Percentiles rank a stretch among this genome's conserved stretches.
Conservation (phyloP, 2,888 invertebrate species). For the Cephonodes hylas region DNA sequence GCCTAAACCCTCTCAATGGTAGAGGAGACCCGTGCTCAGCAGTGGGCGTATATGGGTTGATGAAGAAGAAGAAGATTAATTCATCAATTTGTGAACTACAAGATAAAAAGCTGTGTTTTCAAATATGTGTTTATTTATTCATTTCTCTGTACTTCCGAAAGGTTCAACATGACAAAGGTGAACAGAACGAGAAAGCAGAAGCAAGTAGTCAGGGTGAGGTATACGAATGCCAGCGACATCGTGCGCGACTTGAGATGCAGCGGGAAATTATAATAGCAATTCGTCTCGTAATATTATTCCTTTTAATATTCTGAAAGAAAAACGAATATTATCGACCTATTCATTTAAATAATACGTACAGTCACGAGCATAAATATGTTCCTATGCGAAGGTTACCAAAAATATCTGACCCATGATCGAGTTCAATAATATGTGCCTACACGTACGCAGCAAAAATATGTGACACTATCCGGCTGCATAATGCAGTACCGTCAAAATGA, state of each 20-base stretch:
- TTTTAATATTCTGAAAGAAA: neutral
- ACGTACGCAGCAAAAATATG: no score
- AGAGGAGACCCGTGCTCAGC: no score
- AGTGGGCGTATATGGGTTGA: no score
- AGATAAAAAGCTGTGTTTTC: neutral
- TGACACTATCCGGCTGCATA: no score
- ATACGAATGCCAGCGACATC: constrained; percentile 37
- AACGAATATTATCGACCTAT: neutral
- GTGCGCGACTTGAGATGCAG: neutral
- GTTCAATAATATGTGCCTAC: no score
- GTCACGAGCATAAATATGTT: no score
- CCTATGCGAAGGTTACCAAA: no score
- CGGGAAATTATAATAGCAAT: neutral
- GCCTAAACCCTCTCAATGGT: no score
- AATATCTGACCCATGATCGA: no score
- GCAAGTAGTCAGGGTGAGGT: constrained; percentile 27
- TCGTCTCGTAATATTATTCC: neutral
- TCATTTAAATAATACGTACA: no score
- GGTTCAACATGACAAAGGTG: constrained; percentile 20
- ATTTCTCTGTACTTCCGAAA: neutral
- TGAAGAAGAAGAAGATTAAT: no score
- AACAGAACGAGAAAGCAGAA: constrained; percentile 33
- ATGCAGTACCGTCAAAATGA: no score
- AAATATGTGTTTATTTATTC: constrained; percentile 9
- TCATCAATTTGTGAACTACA: neutral